Evolutionary conservation across 2,888 invertebrate species (phyloP), one percentile per base, ranked within the genome.

Genomic region (Cerastis leucographa): DNA sequence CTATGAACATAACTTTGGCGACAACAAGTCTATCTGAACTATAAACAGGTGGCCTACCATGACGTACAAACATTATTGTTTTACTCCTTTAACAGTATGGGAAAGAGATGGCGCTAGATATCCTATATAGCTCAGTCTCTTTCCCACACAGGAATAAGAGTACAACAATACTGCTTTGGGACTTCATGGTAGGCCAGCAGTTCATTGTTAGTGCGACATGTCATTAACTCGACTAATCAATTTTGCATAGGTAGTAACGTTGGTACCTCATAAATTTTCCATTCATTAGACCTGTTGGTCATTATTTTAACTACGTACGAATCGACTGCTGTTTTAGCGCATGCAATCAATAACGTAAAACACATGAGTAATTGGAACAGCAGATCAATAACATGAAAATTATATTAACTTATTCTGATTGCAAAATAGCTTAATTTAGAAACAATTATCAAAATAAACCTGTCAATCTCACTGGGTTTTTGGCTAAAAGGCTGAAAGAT

Each of bases 401-500:
- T 35, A n/a, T 19, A 56, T 42, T 59, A 29, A 25, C 42, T 56
- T 42, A 25, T 56, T 29, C 42, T 25, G 14, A 25, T n/a, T 0
- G 29, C 12, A 14, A 62, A 12, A 64, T 11, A 40, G 8, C 22
- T 22, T 59, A 44, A 44, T 72, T 54, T 22, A 46, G 14, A 11
- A 61, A 70, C n/a, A 69, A 25, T 25, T 51, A 79, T 22, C 8
- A 83, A 80, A 83, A 83, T 80, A 83, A 80, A 83, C 59, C 46
- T 77, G 78, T 14, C 80, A 49, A 12, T 83, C 70, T 49, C 14
- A 0, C 8, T 66, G 17, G 29, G 4, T n/a, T 22, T 44, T 64
- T 65, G 19, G 19, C 6, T 35, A 51, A 75, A 68, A 74, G 62
- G 40, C 49, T 56, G 35, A 35, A 62, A 74, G 2, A 25, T 44